Percentiles rank a stretch among this genome's conserved stretches.
Conservation (phyloP, 2,113 vertebrate genomes). For the Sphyrna mokarran region DNA sequence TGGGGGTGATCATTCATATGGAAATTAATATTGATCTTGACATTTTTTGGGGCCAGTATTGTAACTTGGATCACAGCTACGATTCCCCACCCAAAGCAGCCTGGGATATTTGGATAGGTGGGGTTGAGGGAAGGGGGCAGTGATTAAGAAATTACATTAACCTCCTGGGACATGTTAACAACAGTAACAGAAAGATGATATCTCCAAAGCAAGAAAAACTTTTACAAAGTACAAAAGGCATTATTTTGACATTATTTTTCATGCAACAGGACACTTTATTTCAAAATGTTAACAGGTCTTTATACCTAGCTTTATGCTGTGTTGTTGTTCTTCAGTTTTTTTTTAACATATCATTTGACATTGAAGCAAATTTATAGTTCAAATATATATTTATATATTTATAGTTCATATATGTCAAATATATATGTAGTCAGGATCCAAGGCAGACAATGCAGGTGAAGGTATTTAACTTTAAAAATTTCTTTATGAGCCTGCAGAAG, state of each 20-base stretch:
- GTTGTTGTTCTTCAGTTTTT: neutral
- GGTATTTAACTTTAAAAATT: too few species aligned
- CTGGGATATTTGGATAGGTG: neutral
- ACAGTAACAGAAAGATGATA: neutral
- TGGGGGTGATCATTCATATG: neutral
- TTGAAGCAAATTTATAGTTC: neutral
- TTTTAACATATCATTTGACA: neutral
- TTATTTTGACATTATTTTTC: neutral
- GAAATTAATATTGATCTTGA: neutral
- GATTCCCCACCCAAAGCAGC: neutral
- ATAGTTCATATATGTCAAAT: too few species aligned
- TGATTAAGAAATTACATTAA: conserved; percentile 30
- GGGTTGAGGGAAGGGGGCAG: too few species aligned
- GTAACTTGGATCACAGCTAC: neutral
- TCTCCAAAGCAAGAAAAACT: conserved; percentile 17
- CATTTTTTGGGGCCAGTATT: neutral
- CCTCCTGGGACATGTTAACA: conserved; percentile 17
- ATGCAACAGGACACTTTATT: neutral
- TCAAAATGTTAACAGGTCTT: neutral
- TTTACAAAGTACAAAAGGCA: neutral
- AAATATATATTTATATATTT: too few species aligned
- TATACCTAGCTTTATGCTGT: neutral
- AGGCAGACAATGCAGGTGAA: neutral
- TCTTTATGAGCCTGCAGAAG: neutral
- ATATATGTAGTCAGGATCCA: neutral